phyloP scores from a whole-genome alignment of 2,888 invertebrate genomes.

The Chrysotoxum bicinctum region DNA sequence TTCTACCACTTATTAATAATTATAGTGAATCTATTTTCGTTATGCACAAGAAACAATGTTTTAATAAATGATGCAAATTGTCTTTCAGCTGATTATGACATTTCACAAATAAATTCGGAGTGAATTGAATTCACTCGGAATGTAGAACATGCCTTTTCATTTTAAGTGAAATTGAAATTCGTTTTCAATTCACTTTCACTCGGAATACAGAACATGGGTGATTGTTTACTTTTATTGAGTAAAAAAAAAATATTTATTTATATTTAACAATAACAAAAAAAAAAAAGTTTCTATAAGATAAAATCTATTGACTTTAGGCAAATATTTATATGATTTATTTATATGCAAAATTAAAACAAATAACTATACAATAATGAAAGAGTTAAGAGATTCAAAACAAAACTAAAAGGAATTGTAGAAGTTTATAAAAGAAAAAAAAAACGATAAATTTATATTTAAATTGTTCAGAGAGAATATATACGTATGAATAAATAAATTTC shows the following conservation, averaged over 20 bases:
- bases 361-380: slow-evolving; percentile 38
- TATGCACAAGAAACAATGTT: too few species aligned
- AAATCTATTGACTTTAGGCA: slow-evolving; percentile 21
- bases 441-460: slow-evolving; percentile 8
- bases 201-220: too few species aligned
- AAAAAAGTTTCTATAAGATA: slow-evolving; percentile 1
- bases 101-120: too few species aligned
- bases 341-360: slow-evolving; percentile 25
- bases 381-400: slow-evolving; percentile 27
- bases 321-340: slow-evolving; percentile 41
- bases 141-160: too few species aligned
- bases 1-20: too few species aligned
- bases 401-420: slow-evolving; percentile 6
- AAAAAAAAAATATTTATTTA: slow-evolving; percentile 38
- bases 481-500: slow-evolving; percentile 1
- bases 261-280: neutral
- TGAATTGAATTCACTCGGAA: too few species aligned
- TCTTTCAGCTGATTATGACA: too few species aligned
- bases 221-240: slow-evolving; percentile 40
- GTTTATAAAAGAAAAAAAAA: neutral
- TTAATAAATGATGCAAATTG: too few species aligned
- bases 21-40: too few species aligned
- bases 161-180: too few species aligned
- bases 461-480: slow-evolving; percentile 26
- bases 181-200: too few species aligned